A percentile compares a stretch with the other conserved stretches of the same genome.
phyloP scores from a whole-genome alignment of 2,888 invertebrate genomes.

The Arenicola marina region DNA sequence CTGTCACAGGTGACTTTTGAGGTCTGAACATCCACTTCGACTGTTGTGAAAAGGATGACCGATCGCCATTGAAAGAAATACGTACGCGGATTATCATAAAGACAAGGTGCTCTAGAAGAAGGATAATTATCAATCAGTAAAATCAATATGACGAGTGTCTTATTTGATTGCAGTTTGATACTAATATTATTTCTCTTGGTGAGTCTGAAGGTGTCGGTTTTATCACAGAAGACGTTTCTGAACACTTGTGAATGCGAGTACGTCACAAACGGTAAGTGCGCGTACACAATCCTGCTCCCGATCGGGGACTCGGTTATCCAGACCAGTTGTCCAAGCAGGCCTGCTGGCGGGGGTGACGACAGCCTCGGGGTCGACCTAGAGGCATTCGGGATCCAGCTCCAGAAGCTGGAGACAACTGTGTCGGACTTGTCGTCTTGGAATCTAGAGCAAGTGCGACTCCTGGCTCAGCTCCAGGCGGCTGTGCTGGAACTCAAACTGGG shows the following conservation, averaged over 20 bases:
- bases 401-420: neutral
- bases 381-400: neutral
- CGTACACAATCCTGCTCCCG: conserved; percentile 29
- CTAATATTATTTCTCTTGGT: no score
- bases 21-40: no score
- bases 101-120: no score
- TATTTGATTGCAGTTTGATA: no score
- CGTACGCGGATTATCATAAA: no score
- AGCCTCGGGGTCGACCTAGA: neutral
- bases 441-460: neutral
- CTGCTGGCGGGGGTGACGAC: neutral
- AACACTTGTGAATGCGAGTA: conserved; percentile 27
- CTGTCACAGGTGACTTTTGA: no score
- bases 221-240: conserved; percentile 19
- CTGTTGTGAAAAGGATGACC: no score
- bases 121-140: no score
- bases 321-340: neutral
- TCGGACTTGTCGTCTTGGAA: neutral
- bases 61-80: no score
- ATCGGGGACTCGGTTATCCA: neutral
- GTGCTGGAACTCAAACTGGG: neutral
- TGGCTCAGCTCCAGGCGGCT: neutral
- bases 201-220: no score
- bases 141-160: no score
- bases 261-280: conserved; percentile 24